Percentiles rank a stretch among this genome's conserved stretches.
phyloP scores from a whole-genome alignment of 2,888 invertebrate species.

The Corythucha ciliata region DNA sequence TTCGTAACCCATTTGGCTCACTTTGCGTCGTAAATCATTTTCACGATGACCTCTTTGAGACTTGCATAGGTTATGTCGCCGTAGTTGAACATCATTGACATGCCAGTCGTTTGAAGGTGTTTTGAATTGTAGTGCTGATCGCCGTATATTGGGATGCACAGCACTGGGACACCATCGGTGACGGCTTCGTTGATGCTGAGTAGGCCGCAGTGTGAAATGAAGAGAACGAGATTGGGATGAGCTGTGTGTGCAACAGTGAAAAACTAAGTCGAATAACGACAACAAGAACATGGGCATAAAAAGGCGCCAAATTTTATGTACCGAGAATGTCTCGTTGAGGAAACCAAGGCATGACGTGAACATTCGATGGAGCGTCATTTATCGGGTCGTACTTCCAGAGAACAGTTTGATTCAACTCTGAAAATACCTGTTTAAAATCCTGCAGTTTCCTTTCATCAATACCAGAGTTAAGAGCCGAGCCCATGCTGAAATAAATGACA shows the following conservation, averaged over 20 bases:
- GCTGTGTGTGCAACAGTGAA: constrained; percentile 41
- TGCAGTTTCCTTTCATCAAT: constrained; percentile 51
- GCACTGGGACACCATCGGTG: constrained; percentile 54
- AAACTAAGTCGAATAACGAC: neutral
- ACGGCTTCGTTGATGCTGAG: constrained; percentile 59
- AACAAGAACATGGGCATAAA: neutral
- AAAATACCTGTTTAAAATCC: constrained; percentile 53
- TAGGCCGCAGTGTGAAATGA: constrained; percentile 64
- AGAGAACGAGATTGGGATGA: constrained; percentile 59
- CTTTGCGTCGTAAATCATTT: constrained; percentile 33
- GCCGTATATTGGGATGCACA: constrained; percentile 58
- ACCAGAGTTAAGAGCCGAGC: constrained; percentile 60
- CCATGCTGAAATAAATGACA: constrained; percentile 66
- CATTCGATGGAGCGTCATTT: constrained; percentile 51
- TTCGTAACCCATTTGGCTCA: constrained; percentile 21
- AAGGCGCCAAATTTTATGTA: constrained; percentile 38
- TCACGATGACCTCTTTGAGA: constrained; percentile 30
- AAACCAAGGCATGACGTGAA: constrained; percentile 56
- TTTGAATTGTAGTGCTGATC: constrained; percentile 56
- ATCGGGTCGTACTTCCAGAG: constrained; percentile 71
- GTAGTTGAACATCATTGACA: constrained; percentile 43
- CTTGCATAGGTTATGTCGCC: constrained; percentile 16
- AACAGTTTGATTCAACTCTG: constrained; percentile 55
- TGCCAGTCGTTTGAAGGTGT: constrained; percentile 46
- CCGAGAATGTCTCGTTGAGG: constrained; percentile 72